Evolutionary conservation across 2,888 invertebrate species (phyloP).

Genomic region (Ecliptopera silaceata): DNA sequence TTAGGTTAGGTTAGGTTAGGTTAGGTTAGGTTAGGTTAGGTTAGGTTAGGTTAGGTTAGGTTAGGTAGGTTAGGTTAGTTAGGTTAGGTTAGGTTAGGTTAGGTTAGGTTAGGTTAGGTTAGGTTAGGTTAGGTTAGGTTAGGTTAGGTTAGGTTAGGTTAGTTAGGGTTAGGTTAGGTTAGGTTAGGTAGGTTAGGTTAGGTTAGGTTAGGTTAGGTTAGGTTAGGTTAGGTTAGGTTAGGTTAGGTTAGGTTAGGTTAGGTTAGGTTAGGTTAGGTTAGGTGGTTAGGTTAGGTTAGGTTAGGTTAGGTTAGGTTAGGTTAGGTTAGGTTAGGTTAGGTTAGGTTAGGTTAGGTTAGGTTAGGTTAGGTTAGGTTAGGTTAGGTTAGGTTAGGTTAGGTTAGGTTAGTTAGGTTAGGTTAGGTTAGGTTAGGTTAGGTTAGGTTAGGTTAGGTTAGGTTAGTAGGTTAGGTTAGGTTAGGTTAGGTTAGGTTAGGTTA

Average conservation of each 20-base stretch:
- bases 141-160: no score
- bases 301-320: conserved; percentile 21
- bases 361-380: conserved; percentile 26
- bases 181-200: no score
- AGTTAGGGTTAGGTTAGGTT: no score
- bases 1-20: conserved; percentile 15
- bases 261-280: conserved; percentile 14
- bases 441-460: no score
- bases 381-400: conserved; percentile 27
- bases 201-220: no score
- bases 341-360: conserved; percentile 26
- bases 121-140: no score
- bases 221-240: no score
- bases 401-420: conserved; percentile 26
- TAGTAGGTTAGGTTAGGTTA: no score
- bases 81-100: conserved; percentile 18
- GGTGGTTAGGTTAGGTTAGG: conserved; percentile 16
- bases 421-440: no score
- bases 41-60: conserved; percentile 29
- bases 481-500: no score
- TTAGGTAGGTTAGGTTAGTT: conserved; percentile 25
- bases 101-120: no score
- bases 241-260: no score
- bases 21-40: conserved; percentile 31
- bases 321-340: conserved; percentile 25